Evolutionary conservation across 2,797 vertebrate species (phyloP).

Genomic region (Epinephelus awoara): DNA sequence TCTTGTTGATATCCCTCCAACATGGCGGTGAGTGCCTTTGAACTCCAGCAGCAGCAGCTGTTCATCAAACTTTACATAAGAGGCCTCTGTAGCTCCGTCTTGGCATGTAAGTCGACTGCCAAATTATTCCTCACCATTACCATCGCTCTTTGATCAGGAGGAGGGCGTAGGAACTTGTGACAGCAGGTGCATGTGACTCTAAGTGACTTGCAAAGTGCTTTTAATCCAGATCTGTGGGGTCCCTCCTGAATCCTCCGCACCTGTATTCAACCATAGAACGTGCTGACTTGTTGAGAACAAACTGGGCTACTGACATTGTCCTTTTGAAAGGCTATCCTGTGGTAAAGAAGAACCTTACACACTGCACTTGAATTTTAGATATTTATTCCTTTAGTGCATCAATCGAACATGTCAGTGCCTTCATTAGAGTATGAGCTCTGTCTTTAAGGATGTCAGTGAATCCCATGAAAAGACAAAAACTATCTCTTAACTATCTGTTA

Average conservation of each 20-base stretch:
- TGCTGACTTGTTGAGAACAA: not conserved
- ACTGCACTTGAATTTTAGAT: not conserved
- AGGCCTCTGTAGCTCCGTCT: conserved; percentile 23
- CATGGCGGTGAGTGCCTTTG: conserved; percentile 28
- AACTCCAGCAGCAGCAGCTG: conserved; percentile 58
- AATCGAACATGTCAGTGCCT: not conserved
- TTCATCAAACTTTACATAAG: conserved; percentile 51
- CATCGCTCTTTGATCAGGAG: conserved; percentile 51
- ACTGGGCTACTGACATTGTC: too few relatives aligned
- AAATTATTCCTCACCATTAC: conserved; percentile 47
- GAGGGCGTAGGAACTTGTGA: conserved; percentile 11
- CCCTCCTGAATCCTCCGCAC: not conserved
- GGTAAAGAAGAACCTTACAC: not conserved
- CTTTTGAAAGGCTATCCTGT: not conserved
- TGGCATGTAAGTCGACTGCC: conserved; percentile 41
- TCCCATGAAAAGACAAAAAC: too few relatives aligned
- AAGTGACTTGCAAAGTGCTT: conserved; percentile 8
- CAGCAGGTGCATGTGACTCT: conserved; percentile 7
- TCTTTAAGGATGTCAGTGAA: not conserved
- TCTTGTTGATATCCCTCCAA: conserved; percentile 30
- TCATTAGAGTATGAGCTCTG: not conserved
- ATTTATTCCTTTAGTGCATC: not conserved
- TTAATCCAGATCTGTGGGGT: not conserved
- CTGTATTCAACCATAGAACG: conserved; percentile 5
- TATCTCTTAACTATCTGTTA: too few relatives aligned